Percentiles rank a stretch among this genome's conserved stretches.
Evolutionary conservation across 2,888 invertebrate species (phyloP).

Genomic region (Eurytoma adleriae): DNA sequence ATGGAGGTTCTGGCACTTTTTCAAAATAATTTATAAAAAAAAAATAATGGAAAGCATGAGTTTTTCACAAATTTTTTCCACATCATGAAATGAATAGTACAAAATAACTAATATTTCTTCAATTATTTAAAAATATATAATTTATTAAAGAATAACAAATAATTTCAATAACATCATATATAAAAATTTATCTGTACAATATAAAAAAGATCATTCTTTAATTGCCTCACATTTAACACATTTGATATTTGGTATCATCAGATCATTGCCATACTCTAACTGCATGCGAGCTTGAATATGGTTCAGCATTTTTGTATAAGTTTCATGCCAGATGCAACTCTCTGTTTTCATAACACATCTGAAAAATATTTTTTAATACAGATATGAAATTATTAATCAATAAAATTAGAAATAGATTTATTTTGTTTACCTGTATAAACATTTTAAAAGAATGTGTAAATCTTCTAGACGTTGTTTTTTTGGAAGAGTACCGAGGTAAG

Average conservation of each 20-base stretch:
- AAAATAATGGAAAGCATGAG: no score
- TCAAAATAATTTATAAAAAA: no score
- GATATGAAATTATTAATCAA: neutral
- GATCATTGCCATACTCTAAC: conserved; percentile 21
- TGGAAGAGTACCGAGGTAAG: conserved; percentile 73
- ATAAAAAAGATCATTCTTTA: conserved; percentile 4
- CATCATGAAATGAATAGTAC: no score
- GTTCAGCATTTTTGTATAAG: conserved; percentile 80
- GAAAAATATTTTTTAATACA: conserved; percentile 10
- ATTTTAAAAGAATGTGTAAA: conserved; percentile 71
- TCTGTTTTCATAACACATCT: conserved; percentile 77
- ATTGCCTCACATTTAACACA: conserved; percentile 47
- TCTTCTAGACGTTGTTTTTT: conserved; percentile 71
- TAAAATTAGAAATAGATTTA: neutral
- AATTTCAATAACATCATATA: neutral
- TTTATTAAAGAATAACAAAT: no score
- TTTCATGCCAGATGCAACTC: conserved; percentile 82
- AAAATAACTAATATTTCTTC: no score
- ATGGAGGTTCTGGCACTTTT: no score
- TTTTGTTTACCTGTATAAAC: conserved; percentile 70
- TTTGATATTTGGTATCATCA: conserved; percentile 42
- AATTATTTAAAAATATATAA: no score
- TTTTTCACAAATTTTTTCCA: no score
- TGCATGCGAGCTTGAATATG: conserved; percentile 78
- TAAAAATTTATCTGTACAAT: neutral